Evolutionary conservation across 2,888 invertebrate species (phyloP).

Genomic region (Ligdia adustata): DNA sequence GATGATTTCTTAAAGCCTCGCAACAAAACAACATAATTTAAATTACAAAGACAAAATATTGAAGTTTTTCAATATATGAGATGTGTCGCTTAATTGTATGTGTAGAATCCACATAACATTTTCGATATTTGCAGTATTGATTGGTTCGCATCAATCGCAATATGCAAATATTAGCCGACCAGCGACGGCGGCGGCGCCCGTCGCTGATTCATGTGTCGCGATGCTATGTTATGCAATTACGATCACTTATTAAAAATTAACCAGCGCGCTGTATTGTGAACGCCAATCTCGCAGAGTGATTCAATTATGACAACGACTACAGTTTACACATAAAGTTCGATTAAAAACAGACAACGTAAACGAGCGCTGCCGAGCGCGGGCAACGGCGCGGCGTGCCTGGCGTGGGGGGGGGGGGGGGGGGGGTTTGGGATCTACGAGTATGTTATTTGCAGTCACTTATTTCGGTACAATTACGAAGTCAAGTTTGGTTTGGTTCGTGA

Average conservation of each 20-base stretch:
- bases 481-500: too few species aligned
- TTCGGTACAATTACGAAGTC: too few species aligned
- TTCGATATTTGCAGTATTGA: constrained; percentile 82
- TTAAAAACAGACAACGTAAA: constrained; percentile 23
- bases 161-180: constrained; percentile 80
- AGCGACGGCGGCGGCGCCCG: constrained; percentile 58
- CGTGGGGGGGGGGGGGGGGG: too few species aligned
- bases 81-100: constrained; percentile 59
- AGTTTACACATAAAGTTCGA: constrained; percentile 20
- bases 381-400: constrained; percentile 14
- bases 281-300: constrained; percentile 28
- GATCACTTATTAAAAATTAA: constrained; percentile 79
- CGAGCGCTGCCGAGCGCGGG: constrained; percentile 6
- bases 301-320: constrained; percentile 20
- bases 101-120: constrained; percentile 72
- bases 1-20: too few species aligned
- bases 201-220: constrained; percentile 66
- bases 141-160: constrained; percentile 81
- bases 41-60: too few species aligned
- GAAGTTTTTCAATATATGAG: too few species aligned
- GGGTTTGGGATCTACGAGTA: too few species aligned
- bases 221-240: constrained; percentile 77
- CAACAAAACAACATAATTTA: too few species aligned
- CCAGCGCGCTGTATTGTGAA: constrained; percentile 40
- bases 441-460: too few species aligned